Evolutionary conservation across 2,888 invertebrate genomes (phyloP), one percentile per base, ranked within the genome.

Genomic region (Chymomyza procnemis): DNA sequence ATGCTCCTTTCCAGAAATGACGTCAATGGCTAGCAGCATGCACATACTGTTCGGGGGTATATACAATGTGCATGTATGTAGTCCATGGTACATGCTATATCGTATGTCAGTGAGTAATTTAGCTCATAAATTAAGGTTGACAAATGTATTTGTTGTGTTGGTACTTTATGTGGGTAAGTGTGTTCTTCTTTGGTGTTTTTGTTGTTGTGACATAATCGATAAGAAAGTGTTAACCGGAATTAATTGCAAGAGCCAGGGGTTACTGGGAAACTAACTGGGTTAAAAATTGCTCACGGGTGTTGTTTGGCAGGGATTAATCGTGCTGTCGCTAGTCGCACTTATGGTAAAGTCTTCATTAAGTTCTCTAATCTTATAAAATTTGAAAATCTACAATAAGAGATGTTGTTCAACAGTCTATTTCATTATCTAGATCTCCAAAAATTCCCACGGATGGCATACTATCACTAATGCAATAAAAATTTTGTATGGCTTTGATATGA

Each of bases 191-290:
- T 26, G 4, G 4, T 22, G 22, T 22, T 22, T 22, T 22, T 22
- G 22, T 67, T 79, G 73, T 79, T 77, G 61, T 79, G 76, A 82
- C 79, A 74, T 67, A 69, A 81, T 77, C 81, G 78, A 79, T 75
- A 75, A 69, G 65, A 66, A 57, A 64, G 68, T 63, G 77, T 80
- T 64, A 60, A 22, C 65, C 59, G 46, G 67, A 67, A 79, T 71
- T 75, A 76, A 81, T 75, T 74, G 72, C 64, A 14, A 3, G 14
- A n/a, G 52, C 52, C 60, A 50, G 21, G 22, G 12, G 58, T 50
- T 46, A 58, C 21, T 47, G 30, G 14, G 21, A 46, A 19, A 48
- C 22, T 57, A 61, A 50, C 18, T 14, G 14, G 8, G 26, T 26
- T 26, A 0, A 41, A 41, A 41, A 12, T 12, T 12, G 3, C 0